Evolutionary conservation across 2,888 invertebrate species (phyloP).

Genomic region (Leptinotarsa peninsularis): DNA sequence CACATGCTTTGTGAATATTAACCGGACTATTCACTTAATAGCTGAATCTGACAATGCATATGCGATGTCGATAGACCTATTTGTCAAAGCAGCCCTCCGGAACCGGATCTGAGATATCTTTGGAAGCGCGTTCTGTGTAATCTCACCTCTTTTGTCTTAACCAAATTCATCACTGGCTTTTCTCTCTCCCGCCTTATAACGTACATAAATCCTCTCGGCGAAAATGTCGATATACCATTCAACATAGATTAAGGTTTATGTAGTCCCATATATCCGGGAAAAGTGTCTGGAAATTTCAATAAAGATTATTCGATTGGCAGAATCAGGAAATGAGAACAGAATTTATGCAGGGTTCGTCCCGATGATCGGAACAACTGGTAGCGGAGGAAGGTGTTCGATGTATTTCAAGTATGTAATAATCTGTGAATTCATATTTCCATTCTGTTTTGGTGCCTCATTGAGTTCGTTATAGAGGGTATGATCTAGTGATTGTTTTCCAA

Average conservation of each 20-base stretch:
- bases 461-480: neutral
- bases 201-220: constrained; percentile 39
- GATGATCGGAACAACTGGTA: constrained; percentile 30
- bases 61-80: constrained; percentile 46
- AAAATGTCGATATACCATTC: constrained; percentile 47
- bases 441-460: neutral
- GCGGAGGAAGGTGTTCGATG: neutral
- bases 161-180: constrained; percentile 54
- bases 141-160: constrained; percentile 55
- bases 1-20: constrained; percentile 22
- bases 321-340: constrained; percentile 41
- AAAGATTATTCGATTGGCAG: constrained; percentile 44
- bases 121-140: constrained; percentile 49
- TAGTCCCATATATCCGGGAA: constrained; percentile 45
- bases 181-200: constrained; percentile 35
- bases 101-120: constrained; percentile 55
- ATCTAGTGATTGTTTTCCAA: too few relatives aligned
- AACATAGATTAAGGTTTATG: constrained; percentile 46
- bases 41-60: constrained; percentile 44
- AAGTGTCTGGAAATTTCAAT: constrained; percentile 46
- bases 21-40: constrained; percentile 40
- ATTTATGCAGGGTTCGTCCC: constrained; percentile 34
- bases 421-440: neutral
- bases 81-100: constrained; percentile 51
- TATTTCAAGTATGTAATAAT: constrained; percentile 4